Percentiles rank a stretch among this genome's conserved stretches.
phyloP scores from a whole-genome alignment of 2,888 invertebrate species.

The Chirona hameri region DNA sequence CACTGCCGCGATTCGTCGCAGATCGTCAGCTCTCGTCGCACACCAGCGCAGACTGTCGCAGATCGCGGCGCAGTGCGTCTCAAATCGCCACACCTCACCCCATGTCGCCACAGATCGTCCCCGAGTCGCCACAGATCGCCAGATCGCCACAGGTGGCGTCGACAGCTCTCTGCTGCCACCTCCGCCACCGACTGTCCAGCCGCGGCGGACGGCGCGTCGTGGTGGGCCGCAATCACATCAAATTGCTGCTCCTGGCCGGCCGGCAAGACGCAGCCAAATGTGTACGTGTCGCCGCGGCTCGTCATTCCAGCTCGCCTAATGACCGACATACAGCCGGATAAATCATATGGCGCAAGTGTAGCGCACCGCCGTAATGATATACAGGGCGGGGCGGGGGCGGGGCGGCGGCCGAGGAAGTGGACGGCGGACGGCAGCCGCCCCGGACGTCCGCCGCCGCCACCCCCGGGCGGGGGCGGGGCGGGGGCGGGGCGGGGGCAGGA shows the following conservation, averaged over 20 bases:
- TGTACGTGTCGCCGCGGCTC: not conserved
- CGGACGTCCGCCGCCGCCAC: no score
- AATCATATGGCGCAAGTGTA: not conserved
- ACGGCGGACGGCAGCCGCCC: not conserved
- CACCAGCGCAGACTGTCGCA: no score
- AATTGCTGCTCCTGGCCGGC: not conserved
- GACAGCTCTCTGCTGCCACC: not conserved
- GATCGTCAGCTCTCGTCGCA: no score
- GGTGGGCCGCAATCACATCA: not conserved
- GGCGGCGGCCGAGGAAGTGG: no score
- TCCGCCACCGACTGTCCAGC: not conserved
- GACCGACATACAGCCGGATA: not conserved
- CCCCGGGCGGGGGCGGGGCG: not conserved
- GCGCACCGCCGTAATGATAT: not conserved
- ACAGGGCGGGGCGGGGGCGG: no score
- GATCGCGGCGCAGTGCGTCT: no score
- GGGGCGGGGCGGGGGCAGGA: not conserved
- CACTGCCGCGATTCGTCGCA: no score
- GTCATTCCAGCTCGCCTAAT: not conserved
- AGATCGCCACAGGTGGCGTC: not conserved
- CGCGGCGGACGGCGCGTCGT: not conserved
- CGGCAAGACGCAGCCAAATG: slow-evolving; percentile 23
- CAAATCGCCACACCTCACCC: no score
- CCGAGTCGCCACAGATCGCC: not conserved
- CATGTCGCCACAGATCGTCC: no score